These are phyloP conservation scores for Ovis aries DNA, from an alignment of 2,113 vertebrate genomes.

Conservation along the genomic window ARS-UI_Ramb_v3.0 NC_056056.1:27494001-27494500, in stretches of 20 bases:
- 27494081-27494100: background rate
- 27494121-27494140: background rate
- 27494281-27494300: background rate
- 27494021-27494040: background rate
- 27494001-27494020: background rate
- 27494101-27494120: background rate
- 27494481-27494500: background rate
- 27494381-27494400: background rate
- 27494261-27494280: background rate
- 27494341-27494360: background rate
- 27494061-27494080: background rate
- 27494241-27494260: background rate
- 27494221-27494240: background rate
- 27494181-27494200: background rate
- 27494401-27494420: background rate
- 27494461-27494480: background rate
- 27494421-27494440: background rate
- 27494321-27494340: background rate
- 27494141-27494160: background rate
- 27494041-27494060: background rate
- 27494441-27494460: fast-evolving
- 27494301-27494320: background rate
- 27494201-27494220: background rate
- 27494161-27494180: background rate
- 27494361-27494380: background rate